Conservation (phyloP, 2,888 invertebrate species). For the Thereva nobilitata region DNA sequence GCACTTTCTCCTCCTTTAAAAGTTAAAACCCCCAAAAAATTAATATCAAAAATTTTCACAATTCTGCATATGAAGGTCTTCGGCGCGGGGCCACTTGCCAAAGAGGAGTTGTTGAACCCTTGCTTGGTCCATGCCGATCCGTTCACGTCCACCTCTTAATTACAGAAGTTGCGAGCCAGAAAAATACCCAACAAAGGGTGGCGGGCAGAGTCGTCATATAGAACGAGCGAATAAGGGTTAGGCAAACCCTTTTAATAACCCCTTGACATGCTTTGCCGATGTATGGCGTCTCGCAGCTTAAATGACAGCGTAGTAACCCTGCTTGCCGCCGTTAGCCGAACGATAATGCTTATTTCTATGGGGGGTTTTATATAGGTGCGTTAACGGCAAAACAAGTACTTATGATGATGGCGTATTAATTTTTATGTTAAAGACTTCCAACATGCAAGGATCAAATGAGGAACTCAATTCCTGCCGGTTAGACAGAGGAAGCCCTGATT, state of each 20-base stretch:
- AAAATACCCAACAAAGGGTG: not conserved
- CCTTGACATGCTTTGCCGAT: conserved; percentile 32
- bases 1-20: not conserved
- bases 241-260: conserved; percentile 30
- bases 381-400: conserved; percentile 39
- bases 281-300: conserved; percentile 8
- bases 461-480: conserved; percentile 19
- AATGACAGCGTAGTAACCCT: conserved; percentile 18
- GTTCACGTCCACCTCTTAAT: conserved; percentile 34
- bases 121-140: too few species aligned
- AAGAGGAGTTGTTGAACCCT: not conserved
- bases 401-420: conserved; percentile 41
- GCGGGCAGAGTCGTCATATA: not conserved
- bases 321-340: conserved; percentile 4
- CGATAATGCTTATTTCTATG: conserved; percentile 13
- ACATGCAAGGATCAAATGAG: conserved; percentile 30
- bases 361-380: conserved; percentile 7
- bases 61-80: not conserved
- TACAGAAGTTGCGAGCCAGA: conserved; percentile 23
- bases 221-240: conserved; percentile 10
- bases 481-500: conserved; percentile 22
- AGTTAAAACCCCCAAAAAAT: conserved; percentile 7
- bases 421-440: conserved; percentile 39
- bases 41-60: not conserved
- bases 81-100: not conserved